Evolutionary conservation across 2,113 vertebrate species (phyloP).

Genomic region (Zosterops pallidus): DNA sequence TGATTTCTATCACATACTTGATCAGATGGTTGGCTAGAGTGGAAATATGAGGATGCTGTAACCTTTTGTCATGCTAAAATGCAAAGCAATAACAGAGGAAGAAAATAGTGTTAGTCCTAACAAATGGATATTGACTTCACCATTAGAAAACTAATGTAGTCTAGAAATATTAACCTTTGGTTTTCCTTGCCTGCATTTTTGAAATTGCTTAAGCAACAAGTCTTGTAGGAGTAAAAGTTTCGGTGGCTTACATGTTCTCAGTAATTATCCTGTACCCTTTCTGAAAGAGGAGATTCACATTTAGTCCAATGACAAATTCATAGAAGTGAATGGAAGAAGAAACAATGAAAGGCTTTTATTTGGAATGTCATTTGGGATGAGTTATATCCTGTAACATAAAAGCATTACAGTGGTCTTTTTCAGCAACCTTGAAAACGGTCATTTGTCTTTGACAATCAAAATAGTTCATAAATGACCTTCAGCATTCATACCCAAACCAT

Average conservation of each 20-base stretch:
- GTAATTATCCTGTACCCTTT: not conserved
- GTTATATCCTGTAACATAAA: not conserved
- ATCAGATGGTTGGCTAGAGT: not conserved
- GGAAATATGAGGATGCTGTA: not conserved
- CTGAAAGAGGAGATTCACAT: not conserved
- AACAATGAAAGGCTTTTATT: conserved; percentile 30
- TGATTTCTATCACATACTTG: not conserved
- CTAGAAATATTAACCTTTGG: not conserved
- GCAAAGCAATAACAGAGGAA: not conserved
- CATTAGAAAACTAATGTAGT: not conserved
- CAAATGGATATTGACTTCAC: not conserved
- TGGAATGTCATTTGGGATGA: not conserved
- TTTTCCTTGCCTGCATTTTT: not conserved
- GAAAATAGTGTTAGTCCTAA: not conserved
- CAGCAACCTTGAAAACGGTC: not conserved
- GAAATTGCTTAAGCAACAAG: not conserved
- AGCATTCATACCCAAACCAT: not conserved
- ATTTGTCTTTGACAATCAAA: conserved; percentile 28
- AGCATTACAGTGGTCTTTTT: not conserved
- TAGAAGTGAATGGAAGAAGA: not conserved
- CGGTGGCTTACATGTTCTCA: not conserved
- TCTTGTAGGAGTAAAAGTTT: not conserved
- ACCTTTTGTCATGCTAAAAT: not conserved
- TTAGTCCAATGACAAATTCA: not conserved
- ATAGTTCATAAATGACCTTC: conserved; percentile 1